These are phyloP conservation scores for Drosophila ironensis DNA, from an alignment of 1,140 invertebrate genomes.

Conservation along the genomic window DNA sequence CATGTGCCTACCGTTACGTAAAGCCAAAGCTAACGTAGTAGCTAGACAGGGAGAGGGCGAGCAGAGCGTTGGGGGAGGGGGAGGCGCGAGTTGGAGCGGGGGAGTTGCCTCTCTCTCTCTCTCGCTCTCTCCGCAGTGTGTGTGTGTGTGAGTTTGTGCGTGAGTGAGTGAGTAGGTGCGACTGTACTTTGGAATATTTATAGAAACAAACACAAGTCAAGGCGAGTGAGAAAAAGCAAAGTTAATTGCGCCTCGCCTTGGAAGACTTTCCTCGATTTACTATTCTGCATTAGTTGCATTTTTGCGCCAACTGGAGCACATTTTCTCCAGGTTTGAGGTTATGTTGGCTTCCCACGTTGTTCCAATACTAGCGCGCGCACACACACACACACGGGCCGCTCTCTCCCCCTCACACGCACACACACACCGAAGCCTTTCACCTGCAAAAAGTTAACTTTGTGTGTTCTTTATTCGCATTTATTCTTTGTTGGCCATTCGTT, in stretches of 20 bases:
- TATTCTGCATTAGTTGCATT: neutral
- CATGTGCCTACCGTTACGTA: conserved; percentile 78
- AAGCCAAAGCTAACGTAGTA: conserved; percentile 72
- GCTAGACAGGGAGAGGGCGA: conserved; percentile 41
- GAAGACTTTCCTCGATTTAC: neutral
- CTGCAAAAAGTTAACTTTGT: conserved; percentile 64
- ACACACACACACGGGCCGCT: no score
- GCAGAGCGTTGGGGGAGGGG: conserved; percentile 40
- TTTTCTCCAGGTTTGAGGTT: conserved; percentile 68
- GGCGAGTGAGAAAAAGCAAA: no score
- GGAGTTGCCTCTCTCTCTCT: conserved; percentile 46
- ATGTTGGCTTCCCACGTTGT: conserved; percentile 53
- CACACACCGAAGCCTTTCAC: conserved; percentile 52
- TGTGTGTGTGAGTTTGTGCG: conserved; percentile 55
- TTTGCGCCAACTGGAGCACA: conserved; percentile 46
- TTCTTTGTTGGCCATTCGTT: conserved; percentile 67
- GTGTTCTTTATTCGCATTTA: conserved; percentile 68
- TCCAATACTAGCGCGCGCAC: conserved; percentile 18
- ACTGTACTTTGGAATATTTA: conserved; percentile 72
- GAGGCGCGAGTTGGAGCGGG: no score
- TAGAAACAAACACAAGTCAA: no score
- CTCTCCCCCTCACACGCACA: conserved; percentile 19
- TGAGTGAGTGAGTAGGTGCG: conserved; percentile 60
- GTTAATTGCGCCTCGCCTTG: conserved; percentile 21
- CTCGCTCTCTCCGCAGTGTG: conserved; percentile 11